Base-by-base conservation (phyloP, 2,113 vertebrate species). In the Chitala chitala region DNA sequence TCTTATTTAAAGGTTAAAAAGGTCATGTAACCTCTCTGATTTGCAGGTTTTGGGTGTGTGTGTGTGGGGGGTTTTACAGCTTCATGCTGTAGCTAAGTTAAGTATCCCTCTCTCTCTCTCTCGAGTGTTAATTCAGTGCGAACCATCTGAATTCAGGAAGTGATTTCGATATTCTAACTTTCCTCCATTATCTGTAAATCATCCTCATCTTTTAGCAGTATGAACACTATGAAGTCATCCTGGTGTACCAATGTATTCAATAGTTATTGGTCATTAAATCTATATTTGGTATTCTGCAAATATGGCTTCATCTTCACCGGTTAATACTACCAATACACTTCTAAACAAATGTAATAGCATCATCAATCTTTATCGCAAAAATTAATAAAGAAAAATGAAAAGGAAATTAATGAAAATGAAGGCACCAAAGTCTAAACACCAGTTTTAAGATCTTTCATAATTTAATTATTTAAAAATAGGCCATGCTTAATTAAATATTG, bases 1-100 rank as follows among this genome's bases (percentile, higher is more conserved):
- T n/a, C n/a, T n/a, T n/a, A n/a, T n/a, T n/a, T n/a, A n/a, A n/a
- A n/a, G n/a, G n/a, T n/a, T n/a, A n/a, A n/a, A n/a, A n/a, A n/a
- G n/a, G n/a, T n/a, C n/a, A n/a, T n/a, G n/a, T 24, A 38, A 33
- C 31, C 7, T 29, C 33, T 20, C 13, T 96, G 71, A 48, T 50
- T 44, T 2, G 38, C 31, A 51, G 61, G 58, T 73, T 12, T 26
- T 63, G 55, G 15, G 53, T 44, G 6, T 20, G n/a, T 5, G 7
- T 4, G 4, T 63, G 26, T 46, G 24, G n/a, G n/a, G n/a, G n/a
- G n/a, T n/a, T n/a, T n/a, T n/a, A n/a, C n/a, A n/a, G n/a, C 2
- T 26, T 48, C 69, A 36, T 10, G 22, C 69, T 1, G 48, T 24
- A 26, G 8, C 63, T 38, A n/a, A n/a, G n/a, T 24, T 24, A 17